A percentile compares a stretch with the other conserved stretches of the same genome.
phyloP scores from a whole-genome alignment of 2,797 vertebrate species.

The Mus minutoides region DNA sequence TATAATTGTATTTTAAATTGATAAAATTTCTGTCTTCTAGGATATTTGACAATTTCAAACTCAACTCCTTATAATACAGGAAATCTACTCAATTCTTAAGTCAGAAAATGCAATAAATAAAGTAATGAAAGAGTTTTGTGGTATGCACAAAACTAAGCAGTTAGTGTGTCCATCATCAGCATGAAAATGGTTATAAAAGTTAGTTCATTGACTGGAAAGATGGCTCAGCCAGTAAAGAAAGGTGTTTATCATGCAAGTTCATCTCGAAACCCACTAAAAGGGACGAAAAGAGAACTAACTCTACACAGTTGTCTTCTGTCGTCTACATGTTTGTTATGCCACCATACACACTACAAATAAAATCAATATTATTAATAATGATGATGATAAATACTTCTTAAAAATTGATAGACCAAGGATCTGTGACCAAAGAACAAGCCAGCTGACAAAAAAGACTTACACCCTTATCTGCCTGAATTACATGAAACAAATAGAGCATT shows the following conservation, averaged over 20 bases:
- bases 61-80: not conserved
- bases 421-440: not conserved
- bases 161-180: not conserved
- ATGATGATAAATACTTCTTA: not conserved
- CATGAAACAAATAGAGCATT: not conserved
- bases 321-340: not conserved
- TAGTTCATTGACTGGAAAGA: not conserved
- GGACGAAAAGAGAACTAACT: not conserved
- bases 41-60: not conserved
- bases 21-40: not conserved
- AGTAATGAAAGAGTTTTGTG: not conserved
- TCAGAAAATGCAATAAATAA: not conserved
- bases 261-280: not conserved
- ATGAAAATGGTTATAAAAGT: not conserved
- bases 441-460: not conserved
- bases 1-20: not conserved
- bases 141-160: not conserved
- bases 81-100: not conserved
- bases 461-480: not conserved
- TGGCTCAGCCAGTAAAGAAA: not conserved
- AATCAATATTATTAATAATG: no score
- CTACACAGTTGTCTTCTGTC: not conserved
- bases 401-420: not conserved
- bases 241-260: not conserved
- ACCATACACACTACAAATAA: not conserved